phyloP scores from a whole-genome alignment of 2,113 vertebrate species.

The Bos javanicus region DNA sequence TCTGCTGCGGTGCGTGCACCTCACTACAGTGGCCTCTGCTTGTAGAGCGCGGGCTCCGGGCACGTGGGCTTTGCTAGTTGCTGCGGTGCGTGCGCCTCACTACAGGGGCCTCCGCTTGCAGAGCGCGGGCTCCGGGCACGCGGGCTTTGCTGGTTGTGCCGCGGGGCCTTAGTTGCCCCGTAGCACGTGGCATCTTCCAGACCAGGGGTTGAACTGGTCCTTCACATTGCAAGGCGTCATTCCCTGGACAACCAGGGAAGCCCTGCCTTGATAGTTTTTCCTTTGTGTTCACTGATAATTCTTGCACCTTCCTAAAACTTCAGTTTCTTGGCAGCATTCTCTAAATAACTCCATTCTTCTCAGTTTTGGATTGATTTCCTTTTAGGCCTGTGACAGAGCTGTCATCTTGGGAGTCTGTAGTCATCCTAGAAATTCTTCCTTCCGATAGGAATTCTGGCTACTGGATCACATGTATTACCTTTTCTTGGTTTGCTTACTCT shows the following conservation, averaged over 20 bases:
- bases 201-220: neutral
- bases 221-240: neutral
- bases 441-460: neutral
- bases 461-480: neutral
- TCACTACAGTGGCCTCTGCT: no score
- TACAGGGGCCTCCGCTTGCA: fast-evolving
- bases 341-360: neutral
- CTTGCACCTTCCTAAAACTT: neutral
- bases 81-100: fast-evolving
- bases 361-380: neutral
- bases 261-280: neutral
- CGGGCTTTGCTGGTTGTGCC: neutral
- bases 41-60: no score
- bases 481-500: neutral
- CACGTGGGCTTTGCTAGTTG: no score
- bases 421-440: neutral
- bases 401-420: neutral
- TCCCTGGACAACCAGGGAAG: neutral
- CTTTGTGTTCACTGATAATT: neutral
- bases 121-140: neutral
- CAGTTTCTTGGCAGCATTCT: neutral
- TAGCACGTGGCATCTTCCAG: neutral
- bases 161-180: neutral
- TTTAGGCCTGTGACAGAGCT: neutral
- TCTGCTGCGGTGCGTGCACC: fast-evolving